Evolutionary conservation across 2,113 vertebrate species (phyloP), one percentile per base, ranked within the genome.

Genomic region (Ictalurus punctatus): DNA sequence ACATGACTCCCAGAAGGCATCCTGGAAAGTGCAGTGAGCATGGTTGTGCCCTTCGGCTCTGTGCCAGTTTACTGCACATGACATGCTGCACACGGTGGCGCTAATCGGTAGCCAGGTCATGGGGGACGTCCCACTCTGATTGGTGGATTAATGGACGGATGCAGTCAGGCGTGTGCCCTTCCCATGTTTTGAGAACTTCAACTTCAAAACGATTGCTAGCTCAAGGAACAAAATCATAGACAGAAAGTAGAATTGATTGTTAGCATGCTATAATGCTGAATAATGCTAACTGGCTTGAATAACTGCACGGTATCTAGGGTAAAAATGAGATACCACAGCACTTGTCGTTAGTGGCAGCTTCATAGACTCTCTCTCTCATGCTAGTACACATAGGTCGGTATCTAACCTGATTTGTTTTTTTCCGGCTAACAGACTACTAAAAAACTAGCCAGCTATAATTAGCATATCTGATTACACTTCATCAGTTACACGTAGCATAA

Each of bases 71-170:
- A 56, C 17, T 34, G 52, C 76, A 21, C 52, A 14, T 69, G 58
- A 87, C 73, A 67, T 2, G 52, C 52, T 81, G 78, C 6, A 30
- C 78, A 56, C 19, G 23, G 27, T 16, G 52, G 48, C 27, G 14
- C 78, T 80, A 80, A 80, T 30, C 78, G 48, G 44, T 80, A 80
- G 78, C 48, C 48, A 8, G 78, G 78, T 59, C 63, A 44, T 48
- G 37, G 67, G 65, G 52, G 67, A 73, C 30, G 34, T 37, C 34
- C 9, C 13, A 21, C 84, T 73, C 48, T 56, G 67, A 54, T 37
- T 30, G 67, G 48, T 58, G 52, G 67, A 58, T 19, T n/a, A 37
- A 34, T 21, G 30, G 27, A 85, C 19, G 3, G 52, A 59, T 59
- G 69, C 52, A 58, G 13, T 74, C 21, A 59, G 52, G n/a, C 30